phyloP scores from a whole-genome alignment of 2,888 invertebrate species.

The Halocaridina rubra region DNA sequence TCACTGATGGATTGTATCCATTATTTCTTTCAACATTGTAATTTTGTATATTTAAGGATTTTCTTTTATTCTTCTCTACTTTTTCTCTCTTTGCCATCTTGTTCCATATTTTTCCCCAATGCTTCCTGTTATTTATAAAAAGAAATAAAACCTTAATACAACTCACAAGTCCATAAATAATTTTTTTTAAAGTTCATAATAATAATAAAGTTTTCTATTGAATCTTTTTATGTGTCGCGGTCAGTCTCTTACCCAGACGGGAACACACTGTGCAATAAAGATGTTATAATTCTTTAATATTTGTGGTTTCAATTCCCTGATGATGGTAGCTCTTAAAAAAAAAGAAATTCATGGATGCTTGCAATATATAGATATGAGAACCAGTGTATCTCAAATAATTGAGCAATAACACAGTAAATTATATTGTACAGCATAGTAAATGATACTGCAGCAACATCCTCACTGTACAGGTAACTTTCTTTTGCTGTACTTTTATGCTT shows the following conservation, averaged over 20 bases:
- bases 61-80: no score
- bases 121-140: neutral
- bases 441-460: no score
- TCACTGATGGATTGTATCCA: no score
- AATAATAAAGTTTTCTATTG: conserved; percentile 49
- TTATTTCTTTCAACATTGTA: no score
- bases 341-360: neutral
- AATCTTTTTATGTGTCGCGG: conserved; percentile 59
- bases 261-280: conserved; percentile 60
- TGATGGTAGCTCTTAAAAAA: neutral
- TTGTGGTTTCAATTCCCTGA: conserved; percentile 12
- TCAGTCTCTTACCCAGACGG: conserved; percentile 52
- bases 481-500: no score
- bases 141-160: no score
- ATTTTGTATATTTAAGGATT: no score
- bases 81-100: neutral
- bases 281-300: conserved; percentile 53
- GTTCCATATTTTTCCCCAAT: neutral
- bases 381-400: no score
- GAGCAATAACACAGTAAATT: no score
- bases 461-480: no score
- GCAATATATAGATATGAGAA: neutral
- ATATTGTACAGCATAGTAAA: no score
- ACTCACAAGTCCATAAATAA: neutral
- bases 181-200: conserved; percentile 35